Conservation (phyloP, 2,888 invertebrate species). For the Platerodrilus igneus region DNA sequence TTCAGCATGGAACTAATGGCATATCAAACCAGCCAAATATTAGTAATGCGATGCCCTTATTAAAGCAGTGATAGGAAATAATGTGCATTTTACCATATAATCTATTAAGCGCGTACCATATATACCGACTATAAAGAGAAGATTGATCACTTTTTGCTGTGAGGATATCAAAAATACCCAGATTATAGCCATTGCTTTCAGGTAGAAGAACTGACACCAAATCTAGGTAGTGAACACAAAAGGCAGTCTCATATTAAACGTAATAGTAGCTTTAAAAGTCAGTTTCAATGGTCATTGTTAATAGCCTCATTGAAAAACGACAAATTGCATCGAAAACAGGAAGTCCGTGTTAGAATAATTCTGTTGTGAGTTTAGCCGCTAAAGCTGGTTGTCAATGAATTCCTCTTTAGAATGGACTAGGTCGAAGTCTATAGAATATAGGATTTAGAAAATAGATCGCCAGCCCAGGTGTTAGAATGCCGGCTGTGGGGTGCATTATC, state of each 20-base stretch:
- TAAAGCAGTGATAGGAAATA: no score
- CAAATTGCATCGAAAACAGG: constrained; percentile 51
- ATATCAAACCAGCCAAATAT: no score
- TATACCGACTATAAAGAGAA: no score
- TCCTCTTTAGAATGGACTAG: constrained; percentile 43
- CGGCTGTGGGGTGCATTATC: constrained; percentile 32
- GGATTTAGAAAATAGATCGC: constrained; percentile 36
- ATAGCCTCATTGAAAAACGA: constrained; percentile 44
- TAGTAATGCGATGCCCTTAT: no score
- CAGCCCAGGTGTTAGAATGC: constrained; percentile 40
- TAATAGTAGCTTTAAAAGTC: constrained; percentile 48
- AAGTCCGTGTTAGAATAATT: constrained; percentile 48
- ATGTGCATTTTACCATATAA: no score
- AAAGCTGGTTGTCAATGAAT: constrained; percentile 43
- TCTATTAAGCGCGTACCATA: no score
- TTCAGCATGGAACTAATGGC: no score
- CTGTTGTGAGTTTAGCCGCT: constrained; percentile 42
- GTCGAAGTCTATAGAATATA: constrained; percentile 43
- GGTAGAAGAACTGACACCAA: constrained; percentile 19
- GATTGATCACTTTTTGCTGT: constrained; percentile 19
- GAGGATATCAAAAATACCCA: constrained; percentile 17
- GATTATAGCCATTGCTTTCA: constrained; percentile 16
- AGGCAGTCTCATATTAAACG: constrained; percentile 43
- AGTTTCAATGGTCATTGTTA: constrained; percentile 45
- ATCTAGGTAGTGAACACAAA: constrained; percentile 17